These are phyloP conservation scores for Cygnus atratus DNA, from an alignment of 2,113 vertebrate species.

Conservation along the genomic window DNA sequence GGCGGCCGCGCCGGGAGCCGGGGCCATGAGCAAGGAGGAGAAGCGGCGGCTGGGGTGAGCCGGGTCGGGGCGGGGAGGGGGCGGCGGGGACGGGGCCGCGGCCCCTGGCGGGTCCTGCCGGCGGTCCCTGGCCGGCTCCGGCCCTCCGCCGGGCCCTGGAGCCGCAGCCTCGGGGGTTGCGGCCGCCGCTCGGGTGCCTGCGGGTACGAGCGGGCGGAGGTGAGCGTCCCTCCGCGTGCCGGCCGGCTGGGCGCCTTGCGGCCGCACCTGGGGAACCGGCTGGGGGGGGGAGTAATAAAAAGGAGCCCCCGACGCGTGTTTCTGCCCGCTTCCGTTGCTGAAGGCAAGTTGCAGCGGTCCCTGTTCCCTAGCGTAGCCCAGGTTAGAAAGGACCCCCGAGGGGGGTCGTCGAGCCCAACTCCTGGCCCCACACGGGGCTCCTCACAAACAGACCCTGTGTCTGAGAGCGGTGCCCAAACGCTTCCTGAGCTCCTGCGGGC, in stretches of 20 bases:
- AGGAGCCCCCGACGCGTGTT: neutral
- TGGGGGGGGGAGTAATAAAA: neutral
- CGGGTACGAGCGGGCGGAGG: neutral
- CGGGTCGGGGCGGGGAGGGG: no score
- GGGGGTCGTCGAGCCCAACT: neutral
- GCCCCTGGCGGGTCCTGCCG: no score
- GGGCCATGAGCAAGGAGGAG: slow-evolving; percentile 77
- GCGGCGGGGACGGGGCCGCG: neutral
- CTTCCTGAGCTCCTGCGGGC: no score
- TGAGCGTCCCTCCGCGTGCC: neutral
- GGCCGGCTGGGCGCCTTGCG: neutral
- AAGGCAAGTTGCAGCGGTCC: rapidly evolving
- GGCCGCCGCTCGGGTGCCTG: neutral
- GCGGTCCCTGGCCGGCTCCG: rapidly evolving
- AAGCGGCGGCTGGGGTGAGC: slow-evolving; percentile 78
- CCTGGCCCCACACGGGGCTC: neutral
- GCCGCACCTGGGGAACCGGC: neutral
- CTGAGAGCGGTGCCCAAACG: neutral
- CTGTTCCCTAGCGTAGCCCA: no score
- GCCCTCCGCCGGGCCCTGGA: rapidly evolving
- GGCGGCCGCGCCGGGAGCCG: slow-evolving; percentile 56
- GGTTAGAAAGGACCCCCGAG: neutral
- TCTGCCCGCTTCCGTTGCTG: neutral
- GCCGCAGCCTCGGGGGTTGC: neutral
- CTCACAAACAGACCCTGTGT: neutral